Conservation (phyloP, 2,113 vertebrate genomes). For the Xiphophorus maculatus region DNA sequence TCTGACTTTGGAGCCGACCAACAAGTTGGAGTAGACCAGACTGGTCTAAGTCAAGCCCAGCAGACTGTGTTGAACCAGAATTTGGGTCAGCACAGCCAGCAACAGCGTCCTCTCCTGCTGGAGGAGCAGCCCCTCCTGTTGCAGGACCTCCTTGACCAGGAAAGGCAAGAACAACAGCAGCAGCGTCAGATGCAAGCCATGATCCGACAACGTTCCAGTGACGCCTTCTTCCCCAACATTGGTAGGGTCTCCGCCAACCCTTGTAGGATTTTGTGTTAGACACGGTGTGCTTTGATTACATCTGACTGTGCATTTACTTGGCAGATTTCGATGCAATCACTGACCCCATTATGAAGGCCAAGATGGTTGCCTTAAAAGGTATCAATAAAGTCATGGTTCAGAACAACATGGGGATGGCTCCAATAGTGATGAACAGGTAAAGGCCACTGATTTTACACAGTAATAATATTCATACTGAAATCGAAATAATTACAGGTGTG, state of each 20-base stretch:
- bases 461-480: not conserved
- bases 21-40: conserved; percentile 66
- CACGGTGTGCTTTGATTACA: not conserved
- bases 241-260: conserved; percentile 83
- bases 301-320: conserved; percentile 48
- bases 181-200: conserved; percentile 99
- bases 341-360: conserved; percentile 99
- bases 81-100: conserved; percentile 80
- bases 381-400: conserved; percentile 99
- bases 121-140: conserved; percentile 95
- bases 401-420: conserved; percentile 92
- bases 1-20: conserved; percentile 71
- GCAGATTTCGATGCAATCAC: conserved; percentile 97
- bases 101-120: conserved; percentile 88
- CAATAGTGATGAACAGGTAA: conserved; percentile 95
- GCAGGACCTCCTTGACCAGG: conserved; percentile 96
- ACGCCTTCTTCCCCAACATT: conserved; percentile 94
- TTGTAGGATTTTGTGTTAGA: not conserved
- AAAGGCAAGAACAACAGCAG: conserved; percentile 96
- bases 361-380: conserved; percentile 98
- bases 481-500: not conserved
- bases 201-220: conserved; percentile 93
- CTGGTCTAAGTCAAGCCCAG: conserved; percentile 72
- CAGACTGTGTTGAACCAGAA: conserved; percentile 82
- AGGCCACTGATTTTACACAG: not conserved